Conservation (phyloP, 2,113 vertebrate genomes). For the Oreotragus oreotragus region DNA sequence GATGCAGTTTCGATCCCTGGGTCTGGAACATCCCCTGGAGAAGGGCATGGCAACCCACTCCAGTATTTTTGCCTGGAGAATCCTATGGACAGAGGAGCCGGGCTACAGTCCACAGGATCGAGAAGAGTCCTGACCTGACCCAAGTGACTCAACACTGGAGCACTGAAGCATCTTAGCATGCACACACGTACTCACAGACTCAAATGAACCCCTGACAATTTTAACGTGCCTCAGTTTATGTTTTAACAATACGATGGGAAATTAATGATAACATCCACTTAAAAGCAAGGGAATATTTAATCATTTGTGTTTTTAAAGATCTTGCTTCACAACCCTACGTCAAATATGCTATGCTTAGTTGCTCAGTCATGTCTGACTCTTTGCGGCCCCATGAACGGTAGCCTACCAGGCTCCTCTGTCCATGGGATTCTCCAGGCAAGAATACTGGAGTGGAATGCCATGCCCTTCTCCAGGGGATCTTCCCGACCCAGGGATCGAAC, state of each 20-base stretch:
- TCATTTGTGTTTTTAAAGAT: neutral
- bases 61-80: too few species aligned
- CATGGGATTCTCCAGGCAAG: neutral
- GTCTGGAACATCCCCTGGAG: neutral
- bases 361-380: neutral
- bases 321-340: neutral
- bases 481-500: neutral
- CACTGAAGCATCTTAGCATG: neutral
- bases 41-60: neutral
- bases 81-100: rapidly evolving
- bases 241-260: neutral
- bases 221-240: neutral
- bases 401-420: neutral
- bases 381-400: neutral
- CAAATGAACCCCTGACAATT: neutral
- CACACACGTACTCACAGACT: neutral
- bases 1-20: neutral
- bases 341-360: neutral
- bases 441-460: neutral
- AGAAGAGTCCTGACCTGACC: neutral
- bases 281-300: neutral
- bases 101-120: neutral
- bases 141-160: neutral
- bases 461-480: neutral
- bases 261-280: neutral